Conservation (phyloP, 1,140 invertebrate species). For the Stegodyphus mimosarum region DNA sequence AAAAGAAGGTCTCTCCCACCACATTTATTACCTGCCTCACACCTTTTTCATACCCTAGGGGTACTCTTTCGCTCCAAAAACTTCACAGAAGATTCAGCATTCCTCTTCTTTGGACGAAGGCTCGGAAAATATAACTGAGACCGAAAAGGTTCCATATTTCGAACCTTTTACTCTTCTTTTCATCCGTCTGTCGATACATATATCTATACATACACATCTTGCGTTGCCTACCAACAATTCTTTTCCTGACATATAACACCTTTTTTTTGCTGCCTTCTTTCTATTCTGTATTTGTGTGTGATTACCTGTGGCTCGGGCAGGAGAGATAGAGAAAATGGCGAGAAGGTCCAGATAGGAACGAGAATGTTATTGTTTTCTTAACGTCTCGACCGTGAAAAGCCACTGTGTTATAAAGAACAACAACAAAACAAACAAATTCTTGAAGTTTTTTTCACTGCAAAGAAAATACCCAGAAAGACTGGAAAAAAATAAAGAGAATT, state of each 20-base stretch:
- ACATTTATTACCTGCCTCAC: constrained; percentile 47
- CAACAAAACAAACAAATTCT: too few species aligned
- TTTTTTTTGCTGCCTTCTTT: constrained; percentile 13
- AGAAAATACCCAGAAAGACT: too few species aligned
- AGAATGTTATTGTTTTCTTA: constrained; percentile 44
- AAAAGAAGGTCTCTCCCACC: constrained; percentile 17
- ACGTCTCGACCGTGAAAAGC: constrained; percentile 39
- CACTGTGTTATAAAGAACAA: too few species aligned
- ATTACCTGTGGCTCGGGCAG: constrained; percentile 38
- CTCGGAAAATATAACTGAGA: too few species aligned
- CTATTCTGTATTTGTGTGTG: constrained; percentile 19
- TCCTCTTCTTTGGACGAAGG: too few species aligned
- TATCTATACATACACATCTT: neutral
- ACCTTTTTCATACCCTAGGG: constrained; percentile 12
- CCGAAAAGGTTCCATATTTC: too few species aligned
- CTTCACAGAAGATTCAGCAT: neutral
- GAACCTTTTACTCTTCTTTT: neutral
- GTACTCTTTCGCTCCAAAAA: constrained; percentile 41
- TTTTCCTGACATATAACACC: constrained; percentile 44
- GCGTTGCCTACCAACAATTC: constrained; percentile 20
- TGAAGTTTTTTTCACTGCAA: too few species aligned
- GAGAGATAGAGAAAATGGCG: constrained; percentile 13
- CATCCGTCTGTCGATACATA: neutral
- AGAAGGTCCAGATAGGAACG: neutral
- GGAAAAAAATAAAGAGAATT: too few species aligned